phyloP scores from a whole-genome alignment of 2,113 vertebrate genomes.

The Vidua macroura region DNA sequence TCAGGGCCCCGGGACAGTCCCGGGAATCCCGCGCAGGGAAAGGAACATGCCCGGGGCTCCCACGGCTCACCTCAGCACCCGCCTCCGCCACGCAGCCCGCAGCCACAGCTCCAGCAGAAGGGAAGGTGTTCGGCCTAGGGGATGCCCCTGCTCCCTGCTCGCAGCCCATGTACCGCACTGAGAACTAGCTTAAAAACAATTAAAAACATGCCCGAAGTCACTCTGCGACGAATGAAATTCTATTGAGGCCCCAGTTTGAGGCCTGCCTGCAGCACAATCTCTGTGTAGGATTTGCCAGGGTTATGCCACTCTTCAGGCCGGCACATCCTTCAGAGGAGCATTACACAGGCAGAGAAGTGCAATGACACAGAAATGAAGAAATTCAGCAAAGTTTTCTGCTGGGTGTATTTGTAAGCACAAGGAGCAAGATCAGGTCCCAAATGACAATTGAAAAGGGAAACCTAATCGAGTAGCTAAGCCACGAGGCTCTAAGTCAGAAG shows the following conservation, averaged over 20 bases:
- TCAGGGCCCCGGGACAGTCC: neutral
- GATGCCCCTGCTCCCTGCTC: neutral
- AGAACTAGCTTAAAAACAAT: neutral
- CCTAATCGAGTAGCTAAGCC: neutral
- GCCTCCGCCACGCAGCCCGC: neutral
- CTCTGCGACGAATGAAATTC: neutral
- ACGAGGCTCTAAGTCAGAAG: neutral
- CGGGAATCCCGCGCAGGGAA: neutral
- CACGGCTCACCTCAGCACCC: neutral
- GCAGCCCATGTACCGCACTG: neutral
- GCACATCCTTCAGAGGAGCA: neutral
- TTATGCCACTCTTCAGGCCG: neutral
- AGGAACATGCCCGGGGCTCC: neutral
- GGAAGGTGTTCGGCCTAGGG: no score
- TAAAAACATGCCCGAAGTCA: neutral
- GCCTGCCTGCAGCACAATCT: neutral
- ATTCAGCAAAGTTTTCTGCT: neutral
- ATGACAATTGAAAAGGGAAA: neutral
- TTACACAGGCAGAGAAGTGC: accelerated
- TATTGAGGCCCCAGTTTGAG: neutral
- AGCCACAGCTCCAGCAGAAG: neutral
- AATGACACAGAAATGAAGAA: neutral
- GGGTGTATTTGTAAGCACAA: neutral
- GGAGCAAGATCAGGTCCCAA: neutral
- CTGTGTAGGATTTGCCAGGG: neutral